Evolutionary conservation across 2,888 invertebrate species (phyloP).

Genomic region (Gisinianus flammeolus): DNA sequence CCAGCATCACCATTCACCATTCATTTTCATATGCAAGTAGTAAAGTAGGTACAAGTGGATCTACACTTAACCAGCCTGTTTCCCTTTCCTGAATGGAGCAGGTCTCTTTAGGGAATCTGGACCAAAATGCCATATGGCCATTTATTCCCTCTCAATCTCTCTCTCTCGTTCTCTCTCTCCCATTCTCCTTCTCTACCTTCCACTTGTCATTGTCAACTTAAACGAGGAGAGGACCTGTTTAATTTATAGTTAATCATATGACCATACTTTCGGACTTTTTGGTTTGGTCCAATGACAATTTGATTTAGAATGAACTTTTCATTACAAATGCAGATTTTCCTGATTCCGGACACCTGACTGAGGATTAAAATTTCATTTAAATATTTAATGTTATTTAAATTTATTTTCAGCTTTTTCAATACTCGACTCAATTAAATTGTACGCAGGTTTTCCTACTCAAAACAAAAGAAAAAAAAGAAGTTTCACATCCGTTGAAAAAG

Average conservation of each 20-base stretch:
- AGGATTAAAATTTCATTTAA: no score
- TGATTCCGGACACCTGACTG: no score
- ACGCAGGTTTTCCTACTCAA: no score
- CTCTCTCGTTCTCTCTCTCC: not conserved
- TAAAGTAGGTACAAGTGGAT: conserved; percentile 3
- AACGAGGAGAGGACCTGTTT: conserved; percentile 16
- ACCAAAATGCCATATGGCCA: conserved; percentile 12
- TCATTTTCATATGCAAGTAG: not conserved
- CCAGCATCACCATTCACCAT: conserved; percentile 25
- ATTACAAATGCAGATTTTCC: no score
- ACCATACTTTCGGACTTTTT: not conserved
- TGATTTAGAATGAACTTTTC: not conserved
- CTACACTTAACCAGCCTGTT: not conserved
- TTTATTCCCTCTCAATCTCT: not conserved
- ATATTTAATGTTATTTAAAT: no score
- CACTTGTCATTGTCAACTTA: conserved; percentile 11
- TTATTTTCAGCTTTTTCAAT: no score
- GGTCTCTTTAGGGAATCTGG: conserved; percentile 27
- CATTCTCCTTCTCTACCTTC: conserved; percentile 7
- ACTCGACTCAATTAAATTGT: no score
- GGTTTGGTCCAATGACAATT: not conserved
- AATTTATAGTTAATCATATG: conserved; percentile 16
- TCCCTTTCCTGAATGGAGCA: not conserved
- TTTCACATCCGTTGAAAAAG: no score
- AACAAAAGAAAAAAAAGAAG: no score